These are phyloP conservation scores for Tetragonula clypearis DNA, from an alignment of 1,140 invertebrate species.

Conservation along the genomic window DNA sequence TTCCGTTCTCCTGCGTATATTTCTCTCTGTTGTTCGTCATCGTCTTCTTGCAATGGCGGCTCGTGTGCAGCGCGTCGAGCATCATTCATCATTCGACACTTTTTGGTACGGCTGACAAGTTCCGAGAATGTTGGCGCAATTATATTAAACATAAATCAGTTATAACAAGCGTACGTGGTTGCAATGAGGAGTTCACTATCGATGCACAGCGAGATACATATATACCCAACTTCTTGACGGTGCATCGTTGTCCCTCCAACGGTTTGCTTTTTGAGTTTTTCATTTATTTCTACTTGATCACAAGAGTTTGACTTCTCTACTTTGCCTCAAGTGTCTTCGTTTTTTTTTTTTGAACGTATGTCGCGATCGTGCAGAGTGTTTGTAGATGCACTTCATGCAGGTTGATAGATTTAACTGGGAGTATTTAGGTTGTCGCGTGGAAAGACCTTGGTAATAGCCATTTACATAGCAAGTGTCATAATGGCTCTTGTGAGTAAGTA, in stretches of 20 bases:
- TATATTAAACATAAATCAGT: conserved; percentile 76
- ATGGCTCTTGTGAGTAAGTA: neutral
- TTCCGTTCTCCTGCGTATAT: neutral
- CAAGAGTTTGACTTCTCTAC: neutral
- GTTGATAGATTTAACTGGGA: neutral
- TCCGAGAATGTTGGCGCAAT: conserved; percentile 67
- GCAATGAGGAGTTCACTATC: conserved; percentile 56
- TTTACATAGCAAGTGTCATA: neutral
- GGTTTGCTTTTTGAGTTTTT: neutral
- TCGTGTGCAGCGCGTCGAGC: conserved; percentile 51
- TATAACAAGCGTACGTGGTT: conserved; percentile 68
- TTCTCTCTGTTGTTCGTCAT: conserved; percentile 50
- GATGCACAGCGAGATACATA: conserved; percentile 29
- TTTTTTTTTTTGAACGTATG: neutral
- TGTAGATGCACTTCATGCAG: conserved; percentile 6
- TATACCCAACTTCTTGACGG: neutral
- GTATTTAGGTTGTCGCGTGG: neutral
- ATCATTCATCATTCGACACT: conserved; percentile 70
- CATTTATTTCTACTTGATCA: too few relatives aligned
- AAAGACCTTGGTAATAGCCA: neutral
- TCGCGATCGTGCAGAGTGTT: neutral
- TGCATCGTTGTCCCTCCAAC: neutral
- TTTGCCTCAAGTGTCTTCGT: too few relatives aligned
- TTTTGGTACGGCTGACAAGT: conserved; percentile 67
- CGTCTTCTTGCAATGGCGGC: conserved; percentile 53